Percentiles rank a stretch among this genome's conserved stretches.
phyloP scores from a whole-genome alignment of 2,113 vertebrate genomes.

The Empidonax alnorum region DNA sequence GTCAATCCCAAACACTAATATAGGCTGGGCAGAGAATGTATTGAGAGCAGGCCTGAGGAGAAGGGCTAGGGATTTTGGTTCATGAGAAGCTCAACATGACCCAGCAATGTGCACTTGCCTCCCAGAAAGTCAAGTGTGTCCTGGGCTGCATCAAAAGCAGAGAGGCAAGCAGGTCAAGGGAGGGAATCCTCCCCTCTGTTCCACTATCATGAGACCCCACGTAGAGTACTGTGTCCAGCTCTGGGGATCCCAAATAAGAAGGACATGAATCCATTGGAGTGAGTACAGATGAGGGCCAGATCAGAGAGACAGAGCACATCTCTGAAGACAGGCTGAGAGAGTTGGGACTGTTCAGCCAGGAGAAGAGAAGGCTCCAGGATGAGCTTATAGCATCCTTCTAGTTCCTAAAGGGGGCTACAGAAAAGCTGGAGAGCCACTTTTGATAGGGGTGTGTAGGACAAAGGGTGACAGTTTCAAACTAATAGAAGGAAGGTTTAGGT shows the following conservation, averaged over 20 bases:
- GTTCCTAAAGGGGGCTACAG: background rate
- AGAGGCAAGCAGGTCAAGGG: background rate
- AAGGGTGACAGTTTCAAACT: background rate
- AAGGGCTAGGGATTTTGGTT: background rate
- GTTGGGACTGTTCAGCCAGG: background rate
- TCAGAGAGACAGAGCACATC: background rate
- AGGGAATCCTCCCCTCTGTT: background rate
- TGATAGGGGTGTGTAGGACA: background rate
- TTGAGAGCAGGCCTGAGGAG: background rate
- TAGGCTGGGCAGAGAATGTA: background rate
- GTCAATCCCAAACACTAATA: background rate
- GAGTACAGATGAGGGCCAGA: background rate
- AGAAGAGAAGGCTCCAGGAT: background rate
- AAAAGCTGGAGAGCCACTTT: background rate
- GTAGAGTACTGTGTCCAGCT: background rate
- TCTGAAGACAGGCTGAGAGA: background rate
- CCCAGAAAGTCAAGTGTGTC: background rate
- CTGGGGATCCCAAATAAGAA: background rate
- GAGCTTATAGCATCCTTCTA: background rate
- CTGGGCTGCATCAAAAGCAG: background rate
- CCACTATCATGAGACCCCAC: background rate
- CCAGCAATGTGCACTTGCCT: background rate
- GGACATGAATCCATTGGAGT: background rate
- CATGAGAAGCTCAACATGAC: background rate
- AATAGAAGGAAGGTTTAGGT: background rate